A percentile compares a stretch with the other conserved stretches of the same genome.
These are phyloP conservation scores for Sphyrna mokarran DNA, from an alignment of 2,113 vertebrate species.

Conservation along the genomic window DNA sequence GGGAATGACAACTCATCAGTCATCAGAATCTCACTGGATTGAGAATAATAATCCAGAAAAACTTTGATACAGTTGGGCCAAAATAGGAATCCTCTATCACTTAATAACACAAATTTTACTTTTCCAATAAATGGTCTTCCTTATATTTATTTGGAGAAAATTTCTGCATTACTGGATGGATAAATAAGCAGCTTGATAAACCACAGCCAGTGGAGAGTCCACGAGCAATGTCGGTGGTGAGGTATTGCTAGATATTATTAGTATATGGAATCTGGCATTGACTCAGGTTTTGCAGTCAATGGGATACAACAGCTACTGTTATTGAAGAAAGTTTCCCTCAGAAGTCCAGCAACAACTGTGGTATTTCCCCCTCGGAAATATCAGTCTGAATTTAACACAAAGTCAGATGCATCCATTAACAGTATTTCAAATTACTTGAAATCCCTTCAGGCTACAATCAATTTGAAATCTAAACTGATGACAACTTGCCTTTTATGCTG, in stretches of 20 bases:
- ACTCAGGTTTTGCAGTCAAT: neutral
- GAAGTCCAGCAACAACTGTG: neutral
- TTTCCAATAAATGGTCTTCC: neutral
- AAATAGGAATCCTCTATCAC: neutral
- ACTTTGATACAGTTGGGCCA: neutral
- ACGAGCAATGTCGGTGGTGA: neutral
- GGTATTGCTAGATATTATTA: neutral
- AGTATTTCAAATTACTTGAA: too few relatives aligned
- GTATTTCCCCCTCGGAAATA: neutral
- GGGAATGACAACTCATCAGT: neutral
- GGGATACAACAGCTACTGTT: neutral
- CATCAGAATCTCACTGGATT: neutral
- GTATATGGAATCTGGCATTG: neutral
- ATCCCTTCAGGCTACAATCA: too few relatives aligned
- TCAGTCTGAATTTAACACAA: neutral
- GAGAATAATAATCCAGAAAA: neutral
- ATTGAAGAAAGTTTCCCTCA: neutral
- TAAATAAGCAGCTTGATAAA: neutral
- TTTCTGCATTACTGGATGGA: neutral
- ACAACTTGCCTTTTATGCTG: too few relatives aligned
- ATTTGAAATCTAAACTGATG: too few relatives aligned
- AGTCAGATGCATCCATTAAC: neutral
- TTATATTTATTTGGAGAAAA: neutral
- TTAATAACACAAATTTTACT: neutral
- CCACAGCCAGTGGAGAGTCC: neutral